Conservation (phyloP, 2,888 invertebrate species). For the Eupithecia inturbata region DNA sequence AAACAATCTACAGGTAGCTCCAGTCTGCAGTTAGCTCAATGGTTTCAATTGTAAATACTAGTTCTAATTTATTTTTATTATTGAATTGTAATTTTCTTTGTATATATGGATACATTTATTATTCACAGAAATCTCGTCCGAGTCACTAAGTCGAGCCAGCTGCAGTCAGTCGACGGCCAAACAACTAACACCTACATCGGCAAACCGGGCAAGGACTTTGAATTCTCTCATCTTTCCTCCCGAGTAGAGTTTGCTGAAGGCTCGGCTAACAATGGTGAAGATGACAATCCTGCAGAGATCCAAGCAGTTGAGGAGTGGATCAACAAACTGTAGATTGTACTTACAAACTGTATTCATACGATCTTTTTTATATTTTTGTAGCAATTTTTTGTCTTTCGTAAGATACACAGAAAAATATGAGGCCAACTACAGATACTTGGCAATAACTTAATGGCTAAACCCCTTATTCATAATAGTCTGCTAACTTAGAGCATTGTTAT, state of each 20-base stretch:
- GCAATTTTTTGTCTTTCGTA: not conserved
- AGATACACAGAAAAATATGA: not conserved
- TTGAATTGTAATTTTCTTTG: too few species aligned
- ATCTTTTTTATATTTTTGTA: slow-evolving; percentile 10
- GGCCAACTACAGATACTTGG: not conserved
- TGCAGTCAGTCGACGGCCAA: slow-evolving; percentile 89
- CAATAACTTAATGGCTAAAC: too few species aligned
- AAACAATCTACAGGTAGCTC: too few species aligned
- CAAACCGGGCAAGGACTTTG: slow-evolving; percentile 91
- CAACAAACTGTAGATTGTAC: slow-evolving; percentile 77
- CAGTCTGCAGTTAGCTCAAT: too few species aligned
- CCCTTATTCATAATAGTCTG: too few species aligned
- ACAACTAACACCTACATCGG: slow-evolving; percentile 88
- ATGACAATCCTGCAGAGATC: slow-evolving; percentile 86
- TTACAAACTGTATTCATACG: not conserved
- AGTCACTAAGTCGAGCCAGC: slow-evolving; percentile 91
- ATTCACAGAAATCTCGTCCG: slow-evolving; percentile 91
- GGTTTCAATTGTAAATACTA: too few species aligned
- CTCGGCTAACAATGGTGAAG: slow-evolving; percentile 83
- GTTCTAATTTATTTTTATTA: too few species aligned
- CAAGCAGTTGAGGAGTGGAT: slow-evolving; percentile 89
- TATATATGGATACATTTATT: too few species aligned
- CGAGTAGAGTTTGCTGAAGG: slow-evolving; percentile 89
- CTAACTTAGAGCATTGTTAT: too few species aligned
- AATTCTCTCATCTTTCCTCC: slow-evolving; percentile 89